Evolutionary conservation across 2,888 invertebrate species (phyloP).

Genomic region (Drosophila monieri): DNA sequence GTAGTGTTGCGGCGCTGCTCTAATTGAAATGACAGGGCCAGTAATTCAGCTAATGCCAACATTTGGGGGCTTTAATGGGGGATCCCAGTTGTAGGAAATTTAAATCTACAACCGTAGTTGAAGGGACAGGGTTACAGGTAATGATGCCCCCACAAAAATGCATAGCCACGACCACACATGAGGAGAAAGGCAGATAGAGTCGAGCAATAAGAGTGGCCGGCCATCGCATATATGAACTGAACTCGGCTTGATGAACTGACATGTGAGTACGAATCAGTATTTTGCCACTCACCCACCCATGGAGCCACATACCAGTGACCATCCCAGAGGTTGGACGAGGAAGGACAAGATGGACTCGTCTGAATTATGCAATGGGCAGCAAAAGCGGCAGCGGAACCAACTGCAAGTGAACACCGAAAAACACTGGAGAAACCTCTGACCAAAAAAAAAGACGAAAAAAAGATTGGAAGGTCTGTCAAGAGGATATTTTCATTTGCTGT

Average conservation of each 20-base stretch:
- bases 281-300: conserved; percentile 14
- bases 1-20: not conserved
- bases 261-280: conserved; percentile 32
- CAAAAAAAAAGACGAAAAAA: not conserved
- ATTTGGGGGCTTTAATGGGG: conserved; percentile 13
- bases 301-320: not conserved
- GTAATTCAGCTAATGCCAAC: conserved; percentile 31
- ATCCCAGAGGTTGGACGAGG: conserved; percentile 4
- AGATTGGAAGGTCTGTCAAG: conserved; percentile 14
- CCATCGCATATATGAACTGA: conserved; percentile 19
- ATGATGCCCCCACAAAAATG: conserved; percentile 46
- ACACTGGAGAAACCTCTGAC: conserved; percentile 3
- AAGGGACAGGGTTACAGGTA: conserved; percentile 29
- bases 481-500: conserved; percentile 37
- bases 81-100: not conserved
- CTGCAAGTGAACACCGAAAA: conserved; percentile 18
- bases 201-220: not conserved
- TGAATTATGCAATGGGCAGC: conserved; percentile 48
- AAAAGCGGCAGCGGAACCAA: conserved; percentile 17
- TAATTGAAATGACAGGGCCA: conserved; percentile 44
- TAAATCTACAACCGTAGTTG: conserved; percentile 3
- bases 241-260: conserved; percentile 38
- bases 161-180: conserved; percentile 27
- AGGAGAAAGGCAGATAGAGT: not conserved
- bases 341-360: conserved; percentile 40